Percentiles rank a stretch among this genome's conserved stretches.
Conservation (phyloP, 2,113 vertebrate species). For the Gila orcuttii region DNA sequence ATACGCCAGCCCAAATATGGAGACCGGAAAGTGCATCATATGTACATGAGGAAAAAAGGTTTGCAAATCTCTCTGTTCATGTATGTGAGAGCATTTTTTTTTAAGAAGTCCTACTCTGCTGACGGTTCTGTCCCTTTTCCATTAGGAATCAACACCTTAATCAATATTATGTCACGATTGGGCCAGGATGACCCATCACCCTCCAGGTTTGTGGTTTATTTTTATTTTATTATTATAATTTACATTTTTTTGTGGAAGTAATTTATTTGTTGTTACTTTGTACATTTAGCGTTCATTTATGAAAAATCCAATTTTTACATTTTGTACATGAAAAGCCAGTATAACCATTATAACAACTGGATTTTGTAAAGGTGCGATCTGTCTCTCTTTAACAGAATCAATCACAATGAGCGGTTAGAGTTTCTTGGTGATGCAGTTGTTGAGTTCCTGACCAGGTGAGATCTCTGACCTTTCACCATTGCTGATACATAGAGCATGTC, state of each 20-base stretch:
- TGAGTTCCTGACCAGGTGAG: constrained; percentile 98
- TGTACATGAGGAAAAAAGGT: constrained; percentile 99
- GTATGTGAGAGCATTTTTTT: background rate
- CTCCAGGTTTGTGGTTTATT: constrained; percentile 84
- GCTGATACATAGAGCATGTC: constrained; percentile 5
- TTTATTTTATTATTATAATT: background rate
- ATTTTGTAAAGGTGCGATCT: background rate
- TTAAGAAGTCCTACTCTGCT: background rate
- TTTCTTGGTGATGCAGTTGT: constrained; percentile 99
- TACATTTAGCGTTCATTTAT: background rate
- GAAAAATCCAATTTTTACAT: background rate
- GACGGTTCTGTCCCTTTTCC: background rate
- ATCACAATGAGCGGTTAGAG: constrained; percentile 97
- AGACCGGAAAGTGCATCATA: constrained; percentile 97
- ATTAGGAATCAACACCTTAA: constrained; percentile 97
- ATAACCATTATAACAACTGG: background rate
- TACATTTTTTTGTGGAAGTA: background rate
- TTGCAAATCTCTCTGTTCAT: background rate
- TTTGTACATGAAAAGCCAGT: background rate
- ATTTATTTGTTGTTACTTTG: constrained; percentile 17
- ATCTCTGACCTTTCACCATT: constrained; percentile 50
- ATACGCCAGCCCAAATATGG: constrained; percentile 98
- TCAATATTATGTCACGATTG: constrained; percentile 99
- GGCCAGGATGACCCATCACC: constrained; percentile 98
- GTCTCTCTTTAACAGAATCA: constrained; percentile 82